These are phyloP conservation scores for Clivina fossor DNA, from an alignment of 2,888 invertebrate species.

Conservation along the genomic window DNA sequence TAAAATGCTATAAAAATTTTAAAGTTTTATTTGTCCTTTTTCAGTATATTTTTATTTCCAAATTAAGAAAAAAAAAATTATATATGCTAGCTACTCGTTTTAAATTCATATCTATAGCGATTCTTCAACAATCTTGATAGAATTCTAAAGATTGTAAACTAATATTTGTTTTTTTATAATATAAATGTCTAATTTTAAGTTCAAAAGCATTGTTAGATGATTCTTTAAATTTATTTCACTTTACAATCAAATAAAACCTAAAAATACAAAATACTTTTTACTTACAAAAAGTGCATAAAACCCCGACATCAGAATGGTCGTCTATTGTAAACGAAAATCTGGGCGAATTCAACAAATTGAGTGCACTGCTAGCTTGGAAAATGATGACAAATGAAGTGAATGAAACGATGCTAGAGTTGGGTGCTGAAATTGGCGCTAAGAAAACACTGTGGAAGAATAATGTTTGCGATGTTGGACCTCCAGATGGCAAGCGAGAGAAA, in stretches of 20 bases:
- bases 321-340: conserved; percentile 43
- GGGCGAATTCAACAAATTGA: conserved; percentile 47
- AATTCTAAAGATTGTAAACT: not conserved
- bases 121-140: too few species aligned
- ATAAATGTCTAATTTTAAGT: not conserved
- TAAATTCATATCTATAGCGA: too few species aligned
- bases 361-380: conserved; percentile 54
- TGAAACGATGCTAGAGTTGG: conserved; percentile 43
- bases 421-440: conserved; percentile 40
- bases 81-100: too few species aligned
- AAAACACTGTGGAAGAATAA: conserved; percentile 50
- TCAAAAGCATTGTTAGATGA: not conserved
- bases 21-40: too few species aligned
- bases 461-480: conserved; percentile 45
- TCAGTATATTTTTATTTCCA: too few species aligned
- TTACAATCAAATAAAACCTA: not conserved
- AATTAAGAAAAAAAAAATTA: too few species aligned
- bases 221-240: not conserved
- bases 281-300: too few species aligned
- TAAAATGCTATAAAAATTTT: too few species aligned
- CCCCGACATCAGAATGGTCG: conserved; percentile 2
- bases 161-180: not conserved
- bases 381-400: conserved; percentile 48
- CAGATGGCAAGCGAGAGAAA: conserved; percentile 46
- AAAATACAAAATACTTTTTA: too few species aligned